A percentile compares a stretch with the other conserved stretches of the same genome.
These are phyloP conservation scores for Myotis brandtii DNA, from an alignment of 2,113 vertebrate genomes.

Conservation along the genomic window DNA sequence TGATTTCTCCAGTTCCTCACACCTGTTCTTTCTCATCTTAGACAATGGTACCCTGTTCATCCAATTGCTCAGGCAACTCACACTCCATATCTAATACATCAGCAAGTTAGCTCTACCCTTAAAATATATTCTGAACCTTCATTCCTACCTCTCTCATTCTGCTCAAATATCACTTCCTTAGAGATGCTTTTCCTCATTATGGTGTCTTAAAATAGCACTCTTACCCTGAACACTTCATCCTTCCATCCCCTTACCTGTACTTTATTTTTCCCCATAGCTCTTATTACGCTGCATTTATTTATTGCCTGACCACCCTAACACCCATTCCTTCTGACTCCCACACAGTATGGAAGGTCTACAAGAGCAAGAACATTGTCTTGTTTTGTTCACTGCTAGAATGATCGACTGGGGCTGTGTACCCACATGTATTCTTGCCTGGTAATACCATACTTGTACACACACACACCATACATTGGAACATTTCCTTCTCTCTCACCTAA, in stretches of 20 bases:
- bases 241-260: background rate
- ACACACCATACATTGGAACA: background rate
- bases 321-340: background rate
- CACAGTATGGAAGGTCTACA: background rate
- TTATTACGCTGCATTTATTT: background rate
- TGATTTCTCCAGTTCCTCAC: background rate
- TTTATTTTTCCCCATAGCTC: background rate
- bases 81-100: background rate
- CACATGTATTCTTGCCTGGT: background rate
- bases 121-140: conserved; percentile 3
- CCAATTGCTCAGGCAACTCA: background rate
- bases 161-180: background rate
- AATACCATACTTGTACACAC: background rate
- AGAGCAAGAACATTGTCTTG: background rate
- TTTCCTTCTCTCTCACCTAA: conserved; percentile 88
- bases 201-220: conserved; percentile 7
- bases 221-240: background rate
- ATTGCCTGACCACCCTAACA: background rate
- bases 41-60: background rate
- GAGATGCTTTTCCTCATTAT: background rate
- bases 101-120: conserved; percentile 26
- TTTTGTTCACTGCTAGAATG: background rate
- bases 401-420: background rate
- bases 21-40: background rate
- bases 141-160: background rate